Base-by-base conservation (phyloP, 2,888 invertebrate species). In the Pandemis heparana region DNA sequence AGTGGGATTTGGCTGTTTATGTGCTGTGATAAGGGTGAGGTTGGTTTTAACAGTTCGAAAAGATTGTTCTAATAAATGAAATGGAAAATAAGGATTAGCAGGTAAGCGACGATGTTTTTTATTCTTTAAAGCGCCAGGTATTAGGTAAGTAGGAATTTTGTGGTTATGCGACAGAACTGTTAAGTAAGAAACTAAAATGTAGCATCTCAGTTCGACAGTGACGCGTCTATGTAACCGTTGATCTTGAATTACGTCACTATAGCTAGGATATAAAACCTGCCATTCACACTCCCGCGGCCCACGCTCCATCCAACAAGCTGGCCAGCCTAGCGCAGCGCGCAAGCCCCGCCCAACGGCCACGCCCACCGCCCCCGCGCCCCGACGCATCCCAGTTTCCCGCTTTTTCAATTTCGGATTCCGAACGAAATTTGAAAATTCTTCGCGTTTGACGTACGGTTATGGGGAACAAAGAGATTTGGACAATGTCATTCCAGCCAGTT, bases 401-500 rank as follows among this genome's bases (percentile, higher is more conserved):
- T 82, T 85, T 86, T 86, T 87, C 83, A 83, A 84, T 89, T 87
- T 86, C 86, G 85, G 89, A 90, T 90, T 87, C 87, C 88, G 77
- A 89, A 89, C 87, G 78, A 84, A 87, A 86, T 87, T 87, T 84
- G 82, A 89, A 90, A 91, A 89, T 86, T 84, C 85, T 85, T 83
- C n/a, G 59, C 62, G 61, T 66, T 73, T 46, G 39, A 63, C 48
- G 63, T 68, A 62, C 63, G 64, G 65, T 69, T 41, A 51, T 74
- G 39, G 39, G 18, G 74, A 60, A 65, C 48, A 59, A 59, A 69
- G 61, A 63, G 16, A 43, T 16, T 63, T 10, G 18, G 18, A 16
- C 51, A 8, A 16, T 23, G 56, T 4, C 23, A 56, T 56, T 8
- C 56, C 23, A 23, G 23, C 23, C 23, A 10, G 56, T 5, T 23